Base-by-base conservation (phyloP, 1,140 invertebrate genomes). In the Bombus haemorrhoidalis region DNA sequence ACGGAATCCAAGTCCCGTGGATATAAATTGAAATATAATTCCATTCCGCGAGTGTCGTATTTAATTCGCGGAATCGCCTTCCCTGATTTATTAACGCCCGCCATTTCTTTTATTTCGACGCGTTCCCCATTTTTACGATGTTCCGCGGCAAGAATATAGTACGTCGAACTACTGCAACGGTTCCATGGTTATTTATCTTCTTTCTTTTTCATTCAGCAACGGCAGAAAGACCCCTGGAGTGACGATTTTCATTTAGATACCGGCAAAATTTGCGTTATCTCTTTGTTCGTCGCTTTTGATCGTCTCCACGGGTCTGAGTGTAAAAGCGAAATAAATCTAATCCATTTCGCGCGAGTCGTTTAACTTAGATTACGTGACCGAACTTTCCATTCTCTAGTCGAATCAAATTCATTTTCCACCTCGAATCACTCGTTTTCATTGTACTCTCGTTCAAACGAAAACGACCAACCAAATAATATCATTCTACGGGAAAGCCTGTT, bases 1-100 rank as follows among this genome's bases (percentile, higher is more conserved):
- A 75, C 39, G 59, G 34, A 64, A 82, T 66, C 39, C 80, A 53
- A 32, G 79, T 28, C 18, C 22, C 37, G 39, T 13, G 37, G 37
- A 37, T 74, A 75, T 75, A 75, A 82, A 82, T 82, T 71, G 71
- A 82, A 75, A 82, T 66, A 53, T 74, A 75, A 74, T 82, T 82
- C 59, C 41, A 72, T 72, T 81, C 34, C 28, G 32, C 64, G 66
- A 37, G 39, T 64, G n/a, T 57, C n/a, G 71, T 43, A 43, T 62
- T 64, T 69, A 72, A 81, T 81, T 59, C 79, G 41, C 68, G n/a
- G 59, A 62, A 34, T 64, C 39, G 22, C 34, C 25, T 25, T 25
- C 47, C 6, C 8, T 74, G 74, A 75, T 75, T 82, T 75, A 82
- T 82, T 75, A 82, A 66, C 59, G 37, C 37, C 53, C 53, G 71